A percentile compares a stretch with the other conserved stretches of the same genome.
phyloP scores from a whole-genome alignment of 2,113 vertebrate species.

The Oostethus manadensis region DNA sequence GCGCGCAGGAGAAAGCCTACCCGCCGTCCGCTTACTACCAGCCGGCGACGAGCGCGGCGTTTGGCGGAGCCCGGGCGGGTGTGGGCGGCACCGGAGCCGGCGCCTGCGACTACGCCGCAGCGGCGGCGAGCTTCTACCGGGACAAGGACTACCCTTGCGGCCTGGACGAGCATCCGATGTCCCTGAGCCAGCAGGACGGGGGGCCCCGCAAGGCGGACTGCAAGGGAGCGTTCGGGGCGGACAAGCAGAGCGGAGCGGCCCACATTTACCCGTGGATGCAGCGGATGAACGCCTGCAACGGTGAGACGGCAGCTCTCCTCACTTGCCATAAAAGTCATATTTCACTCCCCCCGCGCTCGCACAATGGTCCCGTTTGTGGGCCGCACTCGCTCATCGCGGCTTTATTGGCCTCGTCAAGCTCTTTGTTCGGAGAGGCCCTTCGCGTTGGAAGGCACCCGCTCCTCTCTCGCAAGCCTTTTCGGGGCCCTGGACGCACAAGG shows the following conservation, averaged over 20 bases:
- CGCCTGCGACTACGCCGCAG: constrained; percentile 84
- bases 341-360: constrained; percentile 9
- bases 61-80: constrained; percentile 73
- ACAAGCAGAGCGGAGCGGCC: constrained; percentile 76
- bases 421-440: constrained; percentile 51
- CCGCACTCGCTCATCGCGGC: constrained; percentile 11
- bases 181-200: constrained; percentile 76
- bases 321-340: constrained; percentile 48
- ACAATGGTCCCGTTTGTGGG: constrained; percentile 45
- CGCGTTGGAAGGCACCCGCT: too few species aligned
- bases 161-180: constrained; percentile 79
- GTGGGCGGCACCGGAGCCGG: constrained; percentile 57
- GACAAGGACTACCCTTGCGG: constrained; percentile 80
- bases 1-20: constrained; percentile 55
- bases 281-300: constrained; percentile 92
- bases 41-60: constrained; percentile 79
- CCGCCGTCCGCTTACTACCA: constrained; percentile 83
- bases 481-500: too few species aligned
- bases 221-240: constrained; percentile 84
- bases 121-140: constrained; percentile 79
- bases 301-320: constrained; percentile 72
- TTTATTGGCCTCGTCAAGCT: constrained; percentile 65
- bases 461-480: too few species aligned
- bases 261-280: constrained; percentile 94
- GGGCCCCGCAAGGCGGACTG: constrained; percentile 83